phyloP scores from a whole-genome alignment of 1,140 invertebrate genomes.

The Drosophila pandora region DNA sequence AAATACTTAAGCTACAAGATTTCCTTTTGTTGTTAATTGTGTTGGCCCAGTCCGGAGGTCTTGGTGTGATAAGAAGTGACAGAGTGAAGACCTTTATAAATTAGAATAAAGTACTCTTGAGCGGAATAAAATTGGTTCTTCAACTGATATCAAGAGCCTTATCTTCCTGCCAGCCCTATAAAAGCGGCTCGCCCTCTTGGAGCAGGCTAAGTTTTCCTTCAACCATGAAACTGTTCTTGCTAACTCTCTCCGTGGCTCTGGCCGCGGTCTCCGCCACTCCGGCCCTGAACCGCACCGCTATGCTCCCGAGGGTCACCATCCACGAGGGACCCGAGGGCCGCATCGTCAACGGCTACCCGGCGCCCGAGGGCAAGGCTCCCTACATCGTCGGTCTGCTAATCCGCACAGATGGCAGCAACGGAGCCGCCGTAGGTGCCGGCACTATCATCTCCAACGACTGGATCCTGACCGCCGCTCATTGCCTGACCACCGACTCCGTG shows the following conservation, averaged over 20 bases:
- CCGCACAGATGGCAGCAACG: constrained; percentile 62
- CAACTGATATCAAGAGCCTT: neutral
- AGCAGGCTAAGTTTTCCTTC: constrained; percentile 5
- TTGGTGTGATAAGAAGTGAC: neutral
- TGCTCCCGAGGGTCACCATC: constrained; percentile 5
- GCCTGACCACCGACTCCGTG: constrained; percentile 64
- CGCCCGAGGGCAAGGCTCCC: constrained; percentile 84
- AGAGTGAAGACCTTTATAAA: neutral
- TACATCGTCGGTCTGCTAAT: constrained; percentile 84
- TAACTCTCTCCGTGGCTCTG: constrained; percentile 1
- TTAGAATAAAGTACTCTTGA: neutral
- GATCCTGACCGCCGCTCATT: constrained; percentile 87
- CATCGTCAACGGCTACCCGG: constrained; percentile 60
- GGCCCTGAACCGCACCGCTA: constrained; percentile 12
- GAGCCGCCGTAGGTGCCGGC: constrained; percentile 84
- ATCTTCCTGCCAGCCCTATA: neutral
- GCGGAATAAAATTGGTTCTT: neutral
- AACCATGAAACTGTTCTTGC: constrained; percentile 5
- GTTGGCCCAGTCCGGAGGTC: neutral
- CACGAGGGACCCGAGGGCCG: constrained; percentile 15
- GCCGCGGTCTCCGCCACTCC: constrained; percentile 26
- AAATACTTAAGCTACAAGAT: neutral
- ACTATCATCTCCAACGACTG: constrained; percentile 85
- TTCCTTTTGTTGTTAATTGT: neutral
- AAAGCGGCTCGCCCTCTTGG: neutral